A percentile compares a stretch with the other conserved stretches of the same genome.
phyloP scores from a whole-genome alignment of 2,797 vertebrate species.

The Eurystomus glaucurus region DNA sequence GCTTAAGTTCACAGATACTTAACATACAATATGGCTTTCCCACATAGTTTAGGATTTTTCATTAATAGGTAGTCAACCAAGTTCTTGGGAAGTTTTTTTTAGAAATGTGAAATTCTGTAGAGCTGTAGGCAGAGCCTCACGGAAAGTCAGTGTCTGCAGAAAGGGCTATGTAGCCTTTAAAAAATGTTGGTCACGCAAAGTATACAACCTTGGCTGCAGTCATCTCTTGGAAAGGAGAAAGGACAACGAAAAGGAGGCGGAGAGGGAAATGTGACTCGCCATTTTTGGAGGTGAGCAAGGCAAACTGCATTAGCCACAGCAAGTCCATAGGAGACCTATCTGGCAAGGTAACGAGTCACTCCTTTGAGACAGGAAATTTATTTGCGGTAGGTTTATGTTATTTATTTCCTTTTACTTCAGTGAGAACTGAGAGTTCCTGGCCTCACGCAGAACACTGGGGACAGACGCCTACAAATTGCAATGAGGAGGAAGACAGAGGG shows the following conservation, averaged over 20 bases:
- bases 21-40: not conserved
- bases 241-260: not conserved
- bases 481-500: not conserved
- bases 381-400: not conserved
- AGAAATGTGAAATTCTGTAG: not conserved
- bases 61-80: not conserved
- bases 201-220: not conserved
- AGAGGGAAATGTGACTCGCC: not conserved
- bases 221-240: not conserved
- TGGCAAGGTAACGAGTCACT: not conserved
- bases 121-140: not conserved
- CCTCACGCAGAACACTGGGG: not conserved
- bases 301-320: not conserved
- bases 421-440: not conserved
- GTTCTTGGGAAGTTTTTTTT: not conserved
- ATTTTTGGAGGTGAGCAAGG: not conserved
- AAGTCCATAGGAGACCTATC: not conserved
- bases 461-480: accelerated
- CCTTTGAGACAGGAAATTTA: not conserved
- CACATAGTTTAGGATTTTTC: not conserved
- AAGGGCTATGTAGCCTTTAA: not conserved
- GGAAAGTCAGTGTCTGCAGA: not conserved
- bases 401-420: not conserved
- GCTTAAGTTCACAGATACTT: not conserved
- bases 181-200: not conserved